These are phyloP conservation scores for Lepeophtheirus salmonis DNA, from an alignment of 1,140 invertebrate species.

Conservation along the genomic window DNA sequence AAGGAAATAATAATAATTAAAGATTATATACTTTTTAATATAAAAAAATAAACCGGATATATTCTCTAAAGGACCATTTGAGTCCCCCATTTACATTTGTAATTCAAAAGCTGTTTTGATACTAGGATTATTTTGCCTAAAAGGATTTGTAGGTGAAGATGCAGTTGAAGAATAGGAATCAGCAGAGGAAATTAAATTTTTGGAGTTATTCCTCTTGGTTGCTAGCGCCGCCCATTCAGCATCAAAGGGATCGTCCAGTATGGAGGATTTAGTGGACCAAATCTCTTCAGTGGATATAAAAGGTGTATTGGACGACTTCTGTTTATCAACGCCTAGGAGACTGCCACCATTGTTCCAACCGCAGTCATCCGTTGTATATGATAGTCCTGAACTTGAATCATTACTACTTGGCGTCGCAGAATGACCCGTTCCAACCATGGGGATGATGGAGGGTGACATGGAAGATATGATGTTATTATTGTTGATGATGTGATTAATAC, in stretches of 20 bases:
- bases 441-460: too few relatives aligned
- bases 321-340: background rate
- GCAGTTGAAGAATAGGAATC: background rate
- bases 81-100: constrained; percentile 1
- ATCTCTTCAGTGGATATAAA: constrained; percentile 10
- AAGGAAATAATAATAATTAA: background rate
- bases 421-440: too few relatives aligned
- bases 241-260: constrained; percentile 51
- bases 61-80: background rate
- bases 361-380: too few relatives aligned
- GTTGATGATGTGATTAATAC: too few relatives aligned
- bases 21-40: background rate
- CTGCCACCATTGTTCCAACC: background rate
- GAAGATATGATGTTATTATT: too few relatives aligned
- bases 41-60: background rate
- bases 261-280: constrained; percentile 19
- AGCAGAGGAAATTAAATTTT: constrained; percentile 29
- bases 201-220: constrained; percentile 24
- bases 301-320: background rate
- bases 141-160: constrained; percentile 4
- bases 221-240: constrained; percentile 56
- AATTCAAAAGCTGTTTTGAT: background rate
- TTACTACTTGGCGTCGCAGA: too few relatives aligned
- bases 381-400: background rate
- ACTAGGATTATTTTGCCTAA: background rate